A percentile compares a stretch with the other conserved stretches of the same genome.
These are phyloP conservation scores for Crotalus helleri DNA, from an alignment of 2,113 vertebrate genomes.

Conservation along the genomic window DNA sequence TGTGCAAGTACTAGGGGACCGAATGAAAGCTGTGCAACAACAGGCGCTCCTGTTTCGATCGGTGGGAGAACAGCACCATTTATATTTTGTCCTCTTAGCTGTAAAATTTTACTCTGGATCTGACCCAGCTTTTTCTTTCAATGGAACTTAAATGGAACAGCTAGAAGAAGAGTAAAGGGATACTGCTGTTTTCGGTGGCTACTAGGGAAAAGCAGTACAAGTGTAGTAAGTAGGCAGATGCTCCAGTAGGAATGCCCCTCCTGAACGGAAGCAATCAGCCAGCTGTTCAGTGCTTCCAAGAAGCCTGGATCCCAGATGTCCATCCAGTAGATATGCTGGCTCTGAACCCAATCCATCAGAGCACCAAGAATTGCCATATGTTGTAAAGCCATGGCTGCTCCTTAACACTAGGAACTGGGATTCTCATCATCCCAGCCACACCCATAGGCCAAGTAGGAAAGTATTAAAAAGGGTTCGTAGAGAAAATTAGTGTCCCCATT, in stretches of 20 bases:
- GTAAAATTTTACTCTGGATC: background rate
- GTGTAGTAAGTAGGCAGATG: background rate
- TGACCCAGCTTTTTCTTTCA: background rate
- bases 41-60: background rate
- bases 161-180: background rate
- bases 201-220: background rate
- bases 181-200: background rate
- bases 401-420: background rate
- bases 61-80: background rate
- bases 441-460: background rate
- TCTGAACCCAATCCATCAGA: background rate
- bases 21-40: background rate
- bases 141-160: background rate
- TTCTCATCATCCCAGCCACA: background rate
- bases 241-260: background rate
- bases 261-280: background rate
- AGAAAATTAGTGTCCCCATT: background rate
- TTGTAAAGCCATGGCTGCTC: conserved; percentile 3
- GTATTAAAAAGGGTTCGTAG: background rate
- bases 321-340: background rate
- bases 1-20: background rate
- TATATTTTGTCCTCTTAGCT: background rate
- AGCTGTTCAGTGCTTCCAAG: background rate
- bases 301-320: background rate
- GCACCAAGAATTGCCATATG: background rate